Base-by-base conservation (phyloP, 2,113 vertebrate genomes). In the Pteropus alecto region DNA sequence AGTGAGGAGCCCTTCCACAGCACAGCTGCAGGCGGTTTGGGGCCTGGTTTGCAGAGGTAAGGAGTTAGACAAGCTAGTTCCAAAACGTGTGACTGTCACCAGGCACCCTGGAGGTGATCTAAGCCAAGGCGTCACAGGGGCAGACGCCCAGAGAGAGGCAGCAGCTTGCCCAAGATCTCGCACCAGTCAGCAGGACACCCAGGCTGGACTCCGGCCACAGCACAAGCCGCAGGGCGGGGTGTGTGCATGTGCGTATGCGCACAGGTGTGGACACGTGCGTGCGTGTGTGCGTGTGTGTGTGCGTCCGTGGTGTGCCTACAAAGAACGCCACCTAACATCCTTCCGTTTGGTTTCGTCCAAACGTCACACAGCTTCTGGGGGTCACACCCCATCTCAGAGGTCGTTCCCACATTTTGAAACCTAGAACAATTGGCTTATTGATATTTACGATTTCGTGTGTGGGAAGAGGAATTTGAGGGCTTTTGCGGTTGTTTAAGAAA, bases 221-320 rank as follows among this genome's bases (percentile, higher is more conserved):
- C 21, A 10, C 21, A 22, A 24, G 60, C n/a, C 41, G 4, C 30
- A 2, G 71, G 67, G 14, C 8, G 30, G 19, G 4, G 22, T 46
- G 61, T 2, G 33, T 13, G n/a, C 6, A 0, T n/a, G 22, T 5
- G 0, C 24, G 2, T 10, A 2, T 26, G 5, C 18, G 38, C 7
- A 28, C 11, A 43, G 30, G 15, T 21, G 10, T 18, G 14, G 41
- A 3, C 6, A 19, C 8, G 2, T 15, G 35, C 24, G 21, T 9
- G 30, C 5, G n/a, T 35, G 11, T 12, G 0, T 1, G 30, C 7
- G 19, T 0, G 4, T 54, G 30, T 7, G 19, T 12, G 60, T 9
- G 16, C 60, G 2, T 19, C 3, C 11, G 30, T 13, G n/a, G 22
- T 13, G n/a, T 7, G 30, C 67, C 46, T 33, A 26, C 7, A 48